Evolutionary conservation across 1,140 invertebrate genomes (phyloP), one percentile per base, ranked within the genome.

Genomic region (Atta texana): DNA sequence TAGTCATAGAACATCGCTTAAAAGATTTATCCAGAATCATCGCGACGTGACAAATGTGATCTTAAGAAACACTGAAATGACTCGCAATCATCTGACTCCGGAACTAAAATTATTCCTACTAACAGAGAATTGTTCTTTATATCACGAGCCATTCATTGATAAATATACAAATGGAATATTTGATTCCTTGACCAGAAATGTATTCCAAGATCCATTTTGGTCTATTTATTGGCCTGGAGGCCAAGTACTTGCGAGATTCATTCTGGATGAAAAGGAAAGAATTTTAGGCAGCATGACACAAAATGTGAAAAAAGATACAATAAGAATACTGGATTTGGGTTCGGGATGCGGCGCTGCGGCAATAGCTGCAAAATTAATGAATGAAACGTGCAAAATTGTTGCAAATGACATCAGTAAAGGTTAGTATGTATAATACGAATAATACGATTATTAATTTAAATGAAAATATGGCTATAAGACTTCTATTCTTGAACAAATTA

Each of bases 201-300:
- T 84, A 61, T 90, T 94, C 21, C 63, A 55, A 10, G 93, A 96
- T 57, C 96, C 96, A 0, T 96, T 95, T 89, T 96, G 96, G 96
- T 96, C 95, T 0, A 96, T 96, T 90, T 96, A 96, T 87, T 96
- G 96, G 96, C 96, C 96, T 0, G 96, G 96, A 1, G 96, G 96
- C 4, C 96, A 96, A 78, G 96, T 95, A 53, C 92, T 96, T 44
- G 92, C 95, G 0, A 95, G 95, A 94, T 96, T 92, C 87, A 80
- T 92, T 34, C 80, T 96, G 7, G 92, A 93, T 28, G 78, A 90
- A 31, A 91, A 89, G 53, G 24, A 39, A 28, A 28, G 71, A 34
- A 66, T 90, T 75, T 24, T 90, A 24, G 53, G 21, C 14, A 5
- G 44, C 5, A 21, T 61, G 8, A 5, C 2, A 0, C 66, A 8